Evolutionary conservation across 2,888 invertebrate genomes (phyloP).

Genomic region (Torymus tubicola): DNA sequence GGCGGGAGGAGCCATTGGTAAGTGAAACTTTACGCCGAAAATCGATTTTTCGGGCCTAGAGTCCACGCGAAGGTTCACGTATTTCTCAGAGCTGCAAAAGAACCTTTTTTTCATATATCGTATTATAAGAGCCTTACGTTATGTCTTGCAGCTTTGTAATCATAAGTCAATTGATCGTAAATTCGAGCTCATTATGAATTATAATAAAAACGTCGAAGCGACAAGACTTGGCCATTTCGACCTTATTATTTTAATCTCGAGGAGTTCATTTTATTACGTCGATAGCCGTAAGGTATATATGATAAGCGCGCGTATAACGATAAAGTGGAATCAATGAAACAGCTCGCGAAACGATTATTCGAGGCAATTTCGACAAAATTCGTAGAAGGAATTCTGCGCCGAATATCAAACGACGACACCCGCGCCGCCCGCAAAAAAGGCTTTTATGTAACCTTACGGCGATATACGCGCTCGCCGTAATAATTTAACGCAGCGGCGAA

Average conservation of each 20-base stretch:
- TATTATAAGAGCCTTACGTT: not conserved
- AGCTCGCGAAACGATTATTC: not conserved
- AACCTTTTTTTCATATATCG: not conserved
- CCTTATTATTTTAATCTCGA: too few relatives aligned
- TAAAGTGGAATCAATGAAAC: conserved; percentile 3
- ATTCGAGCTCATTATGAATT: too few relatives aligned
- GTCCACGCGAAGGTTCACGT: too few relatives aligned
- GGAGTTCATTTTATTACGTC: too few relatives aligned
- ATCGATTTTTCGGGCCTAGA: conserved; percentile 35
- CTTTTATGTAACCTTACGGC: conserved; percentile 9
- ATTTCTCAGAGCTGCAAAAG: too few relatives aligned
- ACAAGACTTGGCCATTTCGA: too few relatives aligned
- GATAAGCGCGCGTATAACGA: not conserved
- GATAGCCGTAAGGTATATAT: not conserved
- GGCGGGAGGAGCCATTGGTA: not conserved
- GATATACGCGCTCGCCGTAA: conserved; percentile 29
- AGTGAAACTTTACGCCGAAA: conserved; percentile 45
- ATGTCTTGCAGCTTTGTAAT: too few relatives aligned
- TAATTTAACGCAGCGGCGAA: conserved; percentile 51
- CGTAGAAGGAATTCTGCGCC: conserved; percentile 18
- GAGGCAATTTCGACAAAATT: conserved; percentile 33
- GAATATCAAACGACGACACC: not conserved
- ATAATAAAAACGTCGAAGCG: too few relatives aligned
- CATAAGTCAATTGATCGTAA: too few relatives aligned
- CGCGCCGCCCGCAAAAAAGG: not conserved